phyloP scores from a whole-genome alignment of 2,113 vertebrate genomes.

The Ellobius talpinus region DNA sequence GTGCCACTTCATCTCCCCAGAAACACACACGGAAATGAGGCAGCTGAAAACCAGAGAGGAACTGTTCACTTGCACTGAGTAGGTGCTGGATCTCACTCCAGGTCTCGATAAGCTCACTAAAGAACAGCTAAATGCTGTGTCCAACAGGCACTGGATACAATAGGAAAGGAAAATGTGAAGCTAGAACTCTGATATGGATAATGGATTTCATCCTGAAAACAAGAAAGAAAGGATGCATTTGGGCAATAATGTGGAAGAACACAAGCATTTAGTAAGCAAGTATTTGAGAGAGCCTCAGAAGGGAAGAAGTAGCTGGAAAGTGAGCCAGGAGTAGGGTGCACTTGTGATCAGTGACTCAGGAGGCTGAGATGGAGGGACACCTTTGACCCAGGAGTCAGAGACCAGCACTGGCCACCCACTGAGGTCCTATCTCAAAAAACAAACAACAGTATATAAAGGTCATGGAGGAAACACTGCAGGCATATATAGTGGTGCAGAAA shows the following conservation, averaged over 20 bases:
- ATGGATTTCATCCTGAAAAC: slow-evolving; percentile 23
- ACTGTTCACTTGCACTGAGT: background rate
- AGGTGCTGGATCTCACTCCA: background rate
- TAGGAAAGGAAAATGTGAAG: background rate
- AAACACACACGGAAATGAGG: slow-evolving; percentile 22
- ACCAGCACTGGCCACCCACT: background rate
- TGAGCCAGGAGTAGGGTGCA: fast-evolving
- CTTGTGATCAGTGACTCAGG: background rate
- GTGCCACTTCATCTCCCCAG: background rate
- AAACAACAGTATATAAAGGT: background rate
- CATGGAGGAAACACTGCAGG: background rate
- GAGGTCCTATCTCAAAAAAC: background rate
- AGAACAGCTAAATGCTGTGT: background rate
- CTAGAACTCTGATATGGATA: background rate
- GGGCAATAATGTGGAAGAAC: background rate
- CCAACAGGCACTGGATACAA: background rate
- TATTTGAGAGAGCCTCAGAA: background rate
- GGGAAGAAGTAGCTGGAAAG: background rate
- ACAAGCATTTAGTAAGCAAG: background rate
- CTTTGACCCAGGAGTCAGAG: background rate
- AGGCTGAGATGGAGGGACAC: background rate
- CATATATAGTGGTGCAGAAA: background rate
- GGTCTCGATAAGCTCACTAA: background rate
- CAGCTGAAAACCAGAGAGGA: slow-evolving; percentile 37
- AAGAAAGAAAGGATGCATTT: background rate